Evolutionary conservation across 2,797 vertebrate species (phyloP), one percentile per base, ranked within the genome.

Genomic region (Okamejei kenojei): DNA sequence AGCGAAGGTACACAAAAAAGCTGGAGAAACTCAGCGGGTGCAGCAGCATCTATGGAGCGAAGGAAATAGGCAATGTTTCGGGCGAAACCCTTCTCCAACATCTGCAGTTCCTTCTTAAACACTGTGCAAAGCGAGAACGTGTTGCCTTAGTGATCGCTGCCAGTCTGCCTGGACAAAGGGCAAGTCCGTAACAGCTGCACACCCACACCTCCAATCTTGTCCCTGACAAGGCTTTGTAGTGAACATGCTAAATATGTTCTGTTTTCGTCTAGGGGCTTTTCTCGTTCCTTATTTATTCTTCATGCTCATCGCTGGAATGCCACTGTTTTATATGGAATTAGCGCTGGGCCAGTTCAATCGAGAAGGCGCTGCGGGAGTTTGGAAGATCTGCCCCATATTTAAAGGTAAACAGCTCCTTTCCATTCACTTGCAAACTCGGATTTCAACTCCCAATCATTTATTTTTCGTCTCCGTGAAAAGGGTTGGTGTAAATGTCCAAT

Each of bases 301-400:
- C 95, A 98, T 98, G 98, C 96, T 98, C 94, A 98, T 98, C 78
- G 98, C 98, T 0, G 98, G 98, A 10, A 98, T 98, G 97, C 98
- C 98, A 0, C 97, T 98, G 0, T 98, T 98, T 96, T 98, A 98
- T 95, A 98, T 98, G 98, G 98, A 98, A 95, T 95, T 98, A 94
- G 98, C 98, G 19, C 95, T 98, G 35, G 98, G 98, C 35, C 98
- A 98, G 94, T 98, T 98, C 94, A 98, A 98, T 95, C 96, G 98
- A 93, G 97, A 98, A 94, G 98, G 98, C 19, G 98, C 98, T 0
- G 97, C 97, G 0, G 97, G 98, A 0, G 97, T 98, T 93, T 98
- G 98, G 98, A 98, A 98, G 95, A 98, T 98, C 94, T 98, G 98
- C 71, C 98, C 98, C 73, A 95, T 98, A 94, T 97, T 98, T 94